A percentile compares a stretch with the other conserved stretches of the same genome.
Conservation (phyloP, 2,888 invertebrate species). For the Orthosia gothica region DNA sequence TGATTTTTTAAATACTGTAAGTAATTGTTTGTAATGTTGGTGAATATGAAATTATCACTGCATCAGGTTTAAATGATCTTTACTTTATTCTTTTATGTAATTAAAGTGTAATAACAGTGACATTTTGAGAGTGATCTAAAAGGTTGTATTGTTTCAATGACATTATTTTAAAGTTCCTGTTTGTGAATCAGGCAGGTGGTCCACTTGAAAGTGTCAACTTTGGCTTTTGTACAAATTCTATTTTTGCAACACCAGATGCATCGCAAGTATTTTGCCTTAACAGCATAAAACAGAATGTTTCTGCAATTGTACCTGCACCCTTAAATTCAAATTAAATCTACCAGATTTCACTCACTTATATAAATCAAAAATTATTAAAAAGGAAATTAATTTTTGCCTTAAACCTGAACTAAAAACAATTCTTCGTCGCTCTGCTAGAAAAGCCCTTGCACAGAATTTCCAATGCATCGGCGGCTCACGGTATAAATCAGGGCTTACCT, state of each 20-base stretch:
- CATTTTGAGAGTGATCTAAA: constrained; percentile 19
- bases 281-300: too few species aligned
- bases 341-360: too few species aligned
- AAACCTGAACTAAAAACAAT: background rate
- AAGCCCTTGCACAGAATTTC: constrained; percentile 6
- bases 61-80: background rate
- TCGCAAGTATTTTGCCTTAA: too few species aligned
- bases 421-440: background rate
- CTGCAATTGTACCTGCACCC: too few species aligned
- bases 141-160: constrained; percentile 9
- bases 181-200: background rate
- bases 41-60: constrained; percentile 2
- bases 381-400: too few species aligned
- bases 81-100: constrained; percentile 16
- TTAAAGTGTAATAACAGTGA: constrained; percentile 14
- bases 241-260: too few species aligned
- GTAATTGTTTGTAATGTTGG: constrained; percentile 6
- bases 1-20: background rate
- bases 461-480: constrained; percentile 41
- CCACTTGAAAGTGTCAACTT: background rate
- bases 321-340: too few species aligned
- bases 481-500: constrained; percentile 42
- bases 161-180: background rate
- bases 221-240: too few species aligned
- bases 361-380: too few species aligned